Evolutionary conservation across 2,113 vertebrate genomes (phyloP), one percentile per base, ranked within the genome.

Genomic region (Speoplatyrhinus poulsoni): DNA sequence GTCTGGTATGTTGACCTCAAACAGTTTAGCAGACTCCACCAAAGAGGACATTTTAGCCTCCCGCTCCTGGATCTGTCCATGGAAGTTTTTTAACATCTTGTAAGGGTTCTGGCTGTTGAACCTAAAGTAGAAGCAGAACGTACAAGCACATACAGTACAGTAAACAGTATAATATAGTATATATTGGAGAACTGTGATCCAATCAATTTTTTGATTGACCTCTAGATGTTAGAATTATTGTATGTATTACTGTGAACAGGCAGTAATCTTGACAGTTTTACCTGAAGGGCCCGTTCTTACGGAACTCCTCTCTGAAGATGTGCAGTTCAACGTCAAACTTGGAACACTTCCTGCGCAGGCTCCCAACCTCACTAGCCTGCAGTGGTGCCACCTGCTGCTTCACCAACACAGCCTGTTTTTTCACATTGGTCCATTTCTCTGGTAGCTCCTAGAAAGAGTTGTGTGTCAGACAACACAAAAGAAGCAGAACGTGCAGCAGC

Each of bases 381-480:
- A 98, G 88, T 0, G 96, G 95, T 3, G 95, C 95, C 78, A 98
- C 94, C 0, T 93, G 93, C 86, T 98, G 96, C 77, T 95, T 96
- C 65, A 94, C 90, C 0, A 87, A 68, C 19, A 92, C 0, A 0
- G 94, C 93, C 82, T 92, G 87, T 86, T 97, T 98, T 81, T 96
- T 96, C 4, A 94, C 36, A 1, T 88, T 92, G 79, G 77, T 90
- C 98, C 98, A 99, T 62, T 95, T 93, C 70, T 98, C 96, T 0
- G 98, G 97, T 73, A 99, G 88, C 67, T 95, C 95, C 98, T 99
- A 69, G 26, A 60, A 26, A 60, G 7, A 65, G 26, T 65, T 10
- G 62, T 46, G 74, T 47, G 46, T 63, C 17, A 47, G 13, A 6
- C 3, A 41, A 46, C 8, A 17, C 36, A 17, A 6, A n/a, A 36